phyloP scores from a whole-genome alignment of 1,140 invertebrate genomes.

The Aphelenchoides fujianensis region DNA sequence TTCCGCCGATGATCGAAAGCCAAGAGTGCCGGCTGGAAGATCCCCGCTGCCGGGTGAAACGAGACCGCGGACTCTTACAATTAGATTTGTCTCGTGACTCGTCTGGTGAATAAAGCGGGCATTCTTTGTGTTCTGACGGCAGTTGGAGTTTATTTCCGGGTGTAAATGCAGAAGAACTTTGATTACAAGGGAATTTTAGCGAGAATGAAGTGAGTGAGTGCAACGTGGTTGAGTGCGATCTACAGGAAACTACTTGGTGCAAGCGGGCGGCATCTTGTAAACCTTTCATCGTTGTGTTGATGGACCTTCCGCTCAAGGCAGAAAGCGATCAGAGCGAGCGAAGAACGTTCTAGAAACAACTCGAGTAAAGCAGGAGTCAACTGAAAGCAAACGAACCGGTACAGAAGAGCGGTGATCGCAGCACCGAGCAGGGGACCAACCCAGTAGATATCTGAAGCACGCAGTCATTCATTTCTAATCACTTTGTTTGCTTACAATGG shows the following conservation, averaged over 20 bases:
- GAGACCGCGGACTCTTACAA: background rate
- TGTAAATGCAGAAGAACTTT: too few relatives aligned
- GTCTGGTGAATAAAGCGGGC: too few relatives aligned
- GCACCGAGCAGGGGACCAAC: slow-evolving; percentile 10
- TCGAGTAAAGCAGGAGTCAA: background rate
- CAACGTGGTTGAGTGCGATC: too few relatives aligned
- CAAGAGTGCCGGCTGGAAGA: background rate
- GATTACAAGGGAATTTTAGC: too few relatives aligned
- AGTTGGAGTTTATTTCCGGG: too few relatives aligned
- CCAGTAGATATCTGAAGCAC: background rate
- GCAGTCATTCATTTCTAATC: background rate
- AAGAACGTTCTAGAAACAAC: background rate
- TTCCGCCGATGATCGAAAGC: background rate
- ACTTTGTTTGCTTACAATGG: slow-evolving; percentile 8
- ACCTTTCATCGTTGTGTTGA: too few relatives aligned
- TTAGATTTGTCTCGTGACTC: too few relatives aligned
- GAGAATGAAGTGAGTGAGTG: too few relatives aligned
- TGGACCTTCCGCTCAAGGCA: too few relatives aligned
- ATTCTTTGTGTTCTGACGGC: too few relatives aligned
- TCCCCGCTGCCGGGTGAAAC: slow-evolving; percentile 2
- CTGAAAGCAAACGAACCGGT: background rate
- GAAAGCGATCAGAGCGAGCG: background rate
- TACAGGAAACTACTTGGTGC: too few relatives aligned
- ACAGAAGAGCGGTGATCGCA: background rate
- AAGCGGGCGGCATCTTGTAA: too few relatives aligned